phyloP scores from a whole-genome alignment of 2,888 invertebrate species.

The Athalia circularis region DNA sequence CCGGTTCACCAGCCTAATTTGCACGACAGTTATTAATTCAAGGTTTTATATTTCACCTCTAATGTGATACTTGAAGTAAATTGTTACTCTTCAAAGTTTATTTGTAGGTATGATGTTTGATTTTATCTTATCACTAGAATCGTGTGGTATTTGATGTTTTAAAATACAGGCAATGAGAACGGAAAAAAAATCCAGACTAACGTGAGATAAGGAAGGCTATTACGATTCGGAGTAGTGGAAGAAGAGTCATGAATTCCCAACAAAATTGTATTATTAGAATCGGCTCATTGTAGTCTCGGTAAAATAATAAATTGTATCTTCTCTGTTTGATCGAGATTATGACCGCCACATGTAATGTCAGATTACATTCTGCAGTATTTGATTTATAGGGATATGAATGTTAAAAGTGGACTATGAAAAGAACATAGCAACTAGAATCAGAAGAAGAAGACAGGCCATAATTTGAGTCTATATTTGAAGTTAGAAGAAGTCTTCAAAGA shows the following conservation, averaged over 20 bases:
- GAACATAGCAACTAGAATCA: too few relatives aligned
- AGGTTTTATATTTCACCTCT: background rate
- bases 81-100: slow-evolving; percentile 6
- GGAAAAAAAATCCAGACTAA: background rate
- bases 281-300: slow-evolving; percentile 6
- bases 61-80: too few relatives aligned
- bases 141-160: slow-evolving; percentile 10
- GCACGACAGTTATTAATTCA: slow-evolving; percentile 54
- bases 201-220: slow-evolving; percentile 18
- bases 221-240: background rate
- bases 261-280: slow-evolving; percentile 1
- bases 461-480: too few relatives aligned
- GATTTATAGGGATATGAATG: background rate
- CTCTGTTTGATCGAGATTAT: slow-evolving; percentile 22
- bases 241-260: slow-evolving; percentile 6
- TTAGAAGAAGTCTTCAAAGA: too few relatives aligned
- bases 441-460: too few relatives aligned
- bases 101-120: slow-evolving; percentile 1
- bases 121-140: slow-evolving; percentile 8
- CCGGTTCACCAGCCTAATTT: slow-evolving; percentile 80
- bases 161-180: slow-evolving; percentile 17
- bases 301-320: slow-evolving; percentile 4
- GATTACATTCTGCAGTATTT: background rate
- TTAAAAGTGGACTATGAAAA: background rate
- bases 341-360: background rate